These are phyloP conservation scores for Eurosta solidaginis DNA, from an alignment of 1,140 invertebrate genomes.

Conservation along the genomic window DNA sequence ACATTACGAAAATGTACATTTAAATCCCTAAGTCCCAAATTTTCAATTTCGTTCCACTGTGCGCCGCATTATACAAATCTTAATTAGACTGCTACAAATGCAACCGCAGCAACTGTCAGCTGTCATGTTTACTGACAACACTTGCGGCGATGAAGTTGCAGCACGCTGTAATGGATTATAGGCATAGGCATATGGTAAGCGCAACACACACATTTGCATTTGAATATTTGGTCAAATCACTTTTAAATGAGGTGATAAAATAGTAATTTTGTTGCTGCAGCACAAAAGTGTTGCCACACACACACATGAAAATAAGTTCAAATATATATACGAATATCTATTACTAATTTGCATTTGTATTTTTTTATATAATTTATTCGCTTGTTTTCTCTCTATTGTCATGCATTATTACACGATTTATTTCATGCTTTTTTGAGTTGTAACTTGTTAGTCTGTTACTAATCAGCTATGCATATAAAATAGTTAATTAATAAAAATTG, in stretches of 20 bases:
- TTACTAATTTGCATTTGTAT: neutral
- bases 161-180: neutral
- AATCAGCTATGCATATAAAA: constrained; percentile 6
- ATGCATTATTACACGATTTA: neutral
- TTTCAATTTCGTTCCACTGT: too few relatives aligned
- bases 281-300: neutral
- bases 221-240: constrained; percentile 12
- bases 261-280: neutral
- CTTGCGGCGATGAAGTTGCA: neutral
- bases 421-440: neutral
- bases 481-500: constrained; percentile 10
- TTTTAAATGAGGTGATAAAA: constrained; percentile 22
- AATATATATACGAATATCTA: neutral
- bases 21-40: too few relatives aligned
- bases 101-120: neutral
- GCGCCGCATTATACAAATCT: neutral
- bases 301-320: neutral
- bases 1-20: too few relatives aligned
- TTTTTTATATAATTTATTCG: neutral
- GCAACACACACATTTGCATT: neutral
- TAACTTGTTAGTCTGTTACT: neutral
- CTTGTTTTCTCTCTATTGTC: neutral
- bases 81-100: too few relatives aligned
- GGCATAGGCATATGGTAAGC: neutral
- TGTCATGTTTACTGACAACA: constrained; percentile 13